Evolutionary conservation across 2,888 invertebrate genomes (phyloP).

Genomic region (Thymelicus sylvestris): DNA sequence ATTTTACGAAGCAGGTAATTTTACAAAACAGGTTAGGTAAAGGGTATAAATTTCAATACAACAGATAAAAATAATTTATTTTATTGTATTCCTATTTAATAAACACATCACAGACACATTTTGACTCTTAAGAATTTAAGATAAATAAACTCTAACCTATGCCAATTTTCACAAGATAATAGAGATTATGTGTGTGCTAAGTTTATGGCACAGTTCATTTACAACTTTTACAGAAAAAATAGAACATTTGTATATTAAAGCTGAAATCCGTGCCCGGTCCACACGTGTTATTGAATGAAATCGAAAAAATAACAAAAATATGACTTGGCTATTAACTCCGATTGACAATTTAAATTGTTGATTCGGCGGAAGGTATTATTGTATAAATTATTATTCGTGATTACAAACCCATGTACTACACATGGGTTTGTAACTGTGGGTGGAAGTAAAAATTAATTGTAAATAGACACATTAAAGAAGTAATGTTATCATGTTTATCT

Average conservation of each 20-base stretch:
- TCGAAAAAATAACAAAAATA: background rate
- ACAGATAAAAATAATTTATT: conserved; percentile 28
- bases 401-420: too few relatives aligned
- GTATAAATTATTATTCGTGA: too few relatives aligned
- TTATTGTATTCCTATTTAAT: conserved; percentile 44
- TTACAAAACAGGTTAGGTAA: background rate
- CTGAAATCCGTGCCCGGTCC: conserved; percentile 8
- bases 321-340: too few relatives aligned
- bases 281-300: background rate
- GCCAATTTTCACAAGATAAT: conserved; percentile 31
- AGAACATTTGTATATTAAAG: conserved; percentile 10
- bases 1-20: background rate
- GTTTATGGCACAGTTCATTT: conserved; percentile 24
- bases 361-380: too few relatives aligned
- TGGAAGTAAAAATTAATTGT: too few relatives aligned
- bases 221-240: background rate
- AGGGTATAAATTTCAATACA: background rate
- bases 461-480: too few relatives aligned
- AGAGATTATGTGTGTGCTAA: conserved; percentile 37
- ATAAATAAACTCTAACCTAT: conserved; percentile 28
- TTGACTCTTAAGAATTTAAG: conserved; percentile 44
- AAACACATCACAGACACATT: conserved; percentile 73
- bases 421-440: too few relatives aligned
- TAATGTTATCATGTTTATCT: too few relatives aligned
- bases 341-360: too few relatives aligned